phyloP scores from a whole-genome alignment of 2,888 invertebrate species.

The Sphinx pinastri region DNA sequence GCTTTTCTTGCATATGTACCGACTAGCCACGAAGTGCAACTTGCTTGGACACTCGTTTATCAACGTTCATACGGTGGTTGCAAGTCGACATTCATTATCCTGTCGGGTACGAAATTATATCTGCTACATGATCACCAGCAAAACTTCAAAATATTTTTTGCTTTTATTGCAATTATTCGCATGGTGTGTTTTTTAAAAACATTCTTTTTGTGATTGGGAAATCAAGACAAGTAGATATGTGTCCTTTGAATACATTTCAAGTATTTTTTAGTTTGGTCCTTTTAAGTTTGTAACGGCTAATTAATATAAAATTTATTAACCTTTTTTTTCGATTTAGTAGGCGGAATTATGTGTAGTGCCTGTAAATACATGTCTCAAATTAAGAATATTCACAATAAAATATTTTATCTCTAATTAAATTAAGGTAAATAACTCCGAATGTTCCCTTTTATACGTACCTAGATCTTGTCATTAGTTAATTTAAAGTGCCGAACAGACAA shows the following conservation, averaged over 20 bases:
- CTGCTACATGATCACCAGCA: too few species aligned
- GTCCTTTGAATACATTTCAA: slow-evolving; percentile 13
- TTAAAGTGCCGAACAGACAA: not conserved
- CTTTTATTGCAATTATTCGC: not conserved
- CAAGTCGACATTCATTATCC: too few species aligned
- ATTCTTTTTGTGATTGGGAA: not conserved
- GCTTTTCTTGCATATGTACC: too few species aligned
- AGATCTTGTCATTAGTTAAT: not conserved
- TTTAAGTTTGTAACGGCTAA: slow-evolving; percentile 13
- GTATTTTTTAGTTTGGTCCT: slow-evolving; percentile 6
- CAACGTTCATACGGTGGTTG: too few species aligned
- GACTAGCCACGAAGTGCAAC: too few species aligned
- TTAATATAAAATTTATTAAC: not conserved
- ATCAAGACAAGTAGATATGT: slow-evolving; percentile 1
- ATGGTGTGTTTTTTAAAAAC: not conserved
- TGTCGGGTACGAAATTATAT: too few species aligned
- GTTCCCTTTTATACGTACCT: not conserved
- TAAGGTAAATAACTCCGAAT: slow-evolving; percentile 2
- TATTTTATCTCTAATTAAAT: not conserved
- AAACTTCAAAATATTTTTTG: not conserved
- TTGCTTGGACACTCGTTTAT: too few species aligned
- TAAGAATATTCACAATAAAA: not conserved
- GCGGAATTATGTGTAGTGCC: not conserved
- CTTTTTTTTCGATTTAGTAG: not conserved
- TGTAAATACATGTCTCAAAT: not conserved